These are phyloP conservation scores for Lynx canadensis DNA, from an alignment of 2,113 vertebrate species.

Conservation along the genomic window DNA sequence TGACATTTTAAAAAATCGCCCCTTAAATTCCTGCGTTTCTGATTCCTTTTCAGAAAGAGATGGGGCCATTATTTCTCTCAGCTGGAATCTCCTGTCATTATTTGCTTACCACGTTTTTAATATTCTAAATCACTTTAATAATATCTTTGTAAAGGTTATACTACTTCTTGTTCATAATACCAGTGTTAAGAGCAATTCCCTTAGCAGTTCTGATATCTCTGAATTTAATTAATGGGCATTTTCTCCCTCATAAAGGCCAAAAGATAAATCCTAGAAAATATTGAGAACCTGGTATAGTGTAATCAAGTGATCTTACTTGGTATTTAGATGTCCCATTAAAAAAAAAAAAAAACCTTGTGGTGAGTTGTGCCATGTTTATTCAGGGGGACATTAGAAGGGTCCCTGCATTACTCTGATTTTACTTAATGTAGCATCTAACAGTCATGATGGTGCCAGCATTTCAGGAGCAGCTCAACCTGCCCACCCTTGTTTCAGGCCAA, in stretches of 20 bases:
- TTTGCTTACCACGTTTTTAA: constrained; percentile 67
- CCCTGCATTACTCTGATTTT: background rate
- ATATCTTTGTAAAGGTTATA: constrained; percentile 72
- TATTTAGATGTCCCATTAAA: constrained; percentile 44
- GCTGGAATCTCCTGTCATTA: constrained; percentile 32
- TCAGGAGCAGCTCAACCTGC: background rate
- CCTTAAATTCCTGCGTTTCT: background rate
- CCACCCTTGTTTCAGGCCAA: background rate
- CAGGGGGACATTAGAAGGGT: background rate
- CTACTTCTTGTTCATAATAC: constrained; percentile 62
- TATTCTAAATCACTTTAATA: constrained; percentile 71
- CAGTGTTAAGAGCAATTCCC: constrained; percentile 57
- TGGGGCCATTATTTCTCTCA: constrained; percentile 28
- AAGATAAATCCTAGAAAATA: constrained; percentile 72
- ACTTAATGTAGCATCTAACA: background rate
- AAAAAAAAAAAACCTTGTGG: background rate
- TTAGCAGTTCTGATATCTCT: constrained; percentile 53
- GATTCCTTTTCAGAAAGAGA: constrained; percentile 46
- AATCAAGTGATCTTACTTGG: constrained; percentile 52
- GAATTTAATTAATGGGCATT: constrained; percentile 74
- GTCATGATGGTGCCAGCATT: background rate
- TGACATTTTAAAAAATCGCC: background rate
- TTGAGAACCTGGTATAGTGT: constrained; percentile 44
- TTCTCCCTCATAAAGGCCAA: constrained; percentile 56
- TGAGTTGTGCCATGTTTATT: background rate